Evolutionary conservation across 2,888 invertebrate species (phyloP), one percentile per base, ranked within the genome.

Genomic region (Stratiomys singularior): DNA sequence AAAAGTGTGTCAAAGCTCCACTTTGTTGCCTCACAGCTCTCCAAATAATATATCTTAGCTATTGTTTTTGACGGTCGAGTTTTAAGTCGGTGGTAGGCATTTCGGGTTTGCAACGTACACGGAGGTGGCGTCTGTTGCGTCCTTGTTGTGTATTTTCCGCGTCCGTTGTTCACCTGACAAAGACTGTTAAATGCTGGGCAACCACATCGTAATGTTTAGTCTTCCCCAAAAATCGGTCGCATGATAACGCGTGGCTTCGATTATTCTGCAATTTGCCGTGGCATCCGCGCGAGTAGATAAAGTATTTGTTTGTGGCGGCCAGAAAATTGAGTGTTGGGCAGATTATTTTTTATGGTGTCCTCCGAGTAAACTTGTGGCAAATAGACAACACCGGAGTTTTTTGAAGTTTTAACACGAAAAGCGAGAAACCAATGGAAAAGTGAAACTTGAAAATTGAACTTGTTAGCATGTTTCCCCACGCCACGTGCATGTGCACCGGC

Each of bases 401-500:
- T 23, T n/a, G 64, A 15, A 37, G 5, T 60, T 60, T 25, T n/a
- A n/a, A n/a, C 52, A 5, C 15, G 52, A 52, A 52, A 52, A 18
- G 52, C 52, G 52, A 52, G 15, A 52, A 52, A 15, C n/a, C 52
- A 15, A 52, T 18, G 15, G 7, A 63, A 67, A 67, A 37, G 47
- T 69, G 69, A 46, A 69, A 25, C 18, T 69, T 28, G 27, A 52
- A 25, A 23, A 52, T 46, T 74, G 37, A 21, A 46, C 0, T 69
- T 11, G n/a, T 5, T 27, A 52, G 25, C 18, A 78, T 78, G 77
- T 78, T 78, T 74, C 77, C 77, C 52, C 74, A 78, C 64, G 72
- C 77, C 77, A 78, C 72, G 66, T 78, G 77, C 66, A 78, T 78
- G 77, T 78, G 77, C 66, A 66, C 74, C 60, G 63, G 69, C 60